phyloP scores from a whole-genome alignment of 1,140 invertebrate genomes.

The Fopius arisanus region DNA sequence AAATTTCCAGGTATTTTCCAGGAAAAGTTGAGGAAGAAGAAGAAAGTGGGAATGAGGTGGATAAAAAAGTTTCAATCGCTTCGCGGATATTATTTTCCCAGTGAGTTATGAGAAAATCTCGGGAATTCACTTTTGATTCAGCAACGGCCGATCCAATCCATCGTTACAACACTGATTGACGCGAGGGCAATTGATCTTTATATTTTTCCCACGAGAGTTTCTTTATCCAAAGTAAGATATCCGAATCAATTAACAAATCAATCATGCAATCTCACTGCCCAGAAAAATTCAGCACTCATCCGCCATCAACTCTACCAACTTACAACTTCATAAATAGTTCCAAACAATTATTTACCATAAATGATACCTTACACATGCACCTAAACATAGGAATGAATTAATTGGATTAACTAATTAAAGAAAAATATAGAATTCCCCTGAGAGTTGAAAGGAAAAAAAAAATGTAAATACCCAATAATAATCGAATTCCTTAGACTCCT shows the following conservation, averaged over 20 bases:
- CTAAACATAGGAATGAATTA: too few species aligned
- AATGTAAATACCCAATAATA: constrained; percentile 19
- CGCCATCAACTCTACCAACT: too few species aligned
- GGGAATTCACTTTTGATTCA: not conserved
- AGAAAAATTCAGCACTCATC: too few species aligned
- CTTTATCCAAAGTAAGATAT: too few species aligned
- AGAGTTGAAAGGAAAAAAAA: too few species aligned
- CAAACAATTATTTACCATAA: too few species aligned
- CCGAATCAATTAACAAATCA: too few species aligned
- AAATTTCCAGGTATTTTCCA: not conserved
- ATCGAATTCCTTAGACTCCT: constrained; percentile 24
- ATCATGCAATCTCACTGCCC: too few species aligned
- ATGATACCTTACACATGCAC: too few species aligned
- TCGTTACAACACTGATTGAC: not conserved
- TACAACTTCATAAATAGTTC: too few species aligned
- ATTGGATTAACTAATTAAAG: too few species aligned
- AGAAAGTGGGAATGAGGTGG: not conserved
- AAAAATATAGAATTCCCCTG: not conserved
- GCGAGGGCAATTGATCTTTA: not conserved
- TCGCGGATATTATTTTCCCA: not conserved
- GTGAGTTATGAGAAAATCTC: not conserved
- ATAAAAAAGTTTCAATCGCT: constrained; percentile 2
- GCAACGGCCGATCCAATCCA: not conserved
- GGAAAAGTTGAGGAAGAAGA: not conserved
- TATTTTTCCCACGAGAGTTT: too few species aligned